Base-by-base conservation (phyloP, 2,888 invertebrate species). In the Agrotis clavis region DNA sequence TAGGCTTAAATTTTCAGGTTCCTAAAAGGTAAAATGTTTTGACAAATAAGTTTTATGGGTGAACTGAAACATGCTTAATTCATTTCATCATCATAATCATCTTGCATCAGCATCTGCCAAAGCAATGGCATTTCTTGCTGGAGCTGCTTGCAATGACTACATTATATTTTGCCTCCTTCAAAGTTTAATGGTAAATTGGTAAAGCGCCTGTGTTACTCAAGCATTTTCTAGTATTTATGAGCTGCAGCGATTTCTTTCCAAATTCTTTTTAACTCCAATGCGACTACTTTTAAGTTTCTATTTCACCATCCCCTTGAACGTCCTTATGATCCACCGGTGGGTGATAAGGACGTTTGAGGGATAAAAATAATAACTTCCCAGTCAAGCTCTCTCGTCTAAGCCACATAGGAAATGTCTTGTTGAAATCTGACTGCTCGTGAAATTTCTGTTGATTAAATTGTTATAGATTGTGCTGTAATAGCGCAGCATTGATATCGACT, bases 391-490 rank as follows among this genome's bases (percentile, higher is more conserved):
- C 6, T 48, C 45, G 19, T 54, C 41, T 30, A 21, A 13, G n/a
- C 2, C 21, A 35, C 35, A 50, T 77, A 50, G 50, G 45, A 62
- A 69, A 79, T 73, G 51, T 67, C 48, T 74, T 61, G 54, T 69
- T 64, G 66, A 62, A 71, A 50, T 68, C 18, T 60, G 59, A 67
- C 30, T 51, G 60, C 71, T 74, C 47, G 19, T 67, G 47, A 21
- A 65, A 47, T 60, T 65, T 60, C 56, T 68, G 18, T 62, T 68
- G 73, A 77, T 82, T 74, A 73, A 65, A 77, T 77, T 79, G 74
- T 73, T 48, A 64, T 70, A 41, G 19, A 65, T 35, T 25, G 25
- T 60, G n/a, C 16, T 45, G 45, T 13, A 56, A 25, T 18, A n/a
- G 18, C 18, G 19, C 53, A 25, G 41, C 4, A 5, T 11, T 41